phyloP scores from a whole-genome alignment of 2,797 vertebrate species.

The Sphaeramia orbicularis region DNA sequence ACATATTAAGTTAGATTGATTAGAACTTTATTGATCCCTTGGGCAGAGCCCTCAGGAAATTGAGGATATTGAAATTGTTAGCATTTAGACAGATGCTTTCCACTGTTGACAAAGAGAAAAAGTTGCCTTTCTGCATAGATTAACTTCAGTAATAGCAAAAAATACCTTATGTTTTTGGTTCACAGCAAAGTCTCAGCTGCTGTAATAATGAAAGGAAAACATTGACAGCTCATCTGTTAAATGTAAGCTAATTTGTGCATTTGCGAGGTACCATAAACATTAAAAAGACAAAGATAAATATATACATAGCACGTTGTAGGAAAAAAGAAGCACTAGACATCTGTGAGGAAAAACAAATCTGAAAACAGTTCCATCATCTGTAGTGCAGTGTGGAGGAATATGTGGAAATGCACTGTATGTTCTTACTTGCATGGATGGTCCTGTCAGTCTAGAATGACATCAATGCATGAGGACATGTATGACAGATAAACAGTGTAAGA shows the following conservation, averaged over 20 bases:
- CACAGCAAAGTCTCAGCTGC: neutral
- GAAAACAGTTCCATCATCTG: neutral
- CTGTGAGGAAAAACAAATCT: constrained; percentile 9
- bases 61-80: too few species aligned
- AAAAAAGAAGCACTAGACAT: constrained; percentile 1
- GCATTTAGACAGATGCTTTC: too few species aligned
- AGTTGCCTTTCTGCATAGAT: too few species aligned
- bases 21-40: too few species aligned
- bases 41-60: too few species aligned
- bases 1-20: too few species aligned
- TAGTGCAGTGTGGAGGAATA: constrained; percentile 10
- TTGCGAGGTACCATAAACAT: constrained; percentile 7
- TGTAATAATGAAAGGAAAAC: constrained; percentile 4
- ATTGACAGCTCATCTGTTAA: neutral
- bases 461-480: constrained; percentile 6
- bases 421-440: constrained; percentile 4
- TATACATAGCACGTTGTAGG: neutral
- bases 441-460: constrained; percentile 18
- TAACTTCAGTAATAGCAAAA: too few species aligned
- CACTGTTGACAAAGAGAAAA: too few species aligned
- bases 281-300: constrained; percentile 20
- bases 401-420: constrained; percentile 22
- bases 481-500: constrained; percentile 35
- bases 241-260: constrained; percentile 2
- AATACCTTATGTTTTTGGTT: neutral